A percentile compares a stretch with the other conserved stretches of the same genome.
Evolutionary conservation across 53 echinoderm and acorn worm genomes (phyloP).

Genomic region (Paelopatides confundens): DNA sequence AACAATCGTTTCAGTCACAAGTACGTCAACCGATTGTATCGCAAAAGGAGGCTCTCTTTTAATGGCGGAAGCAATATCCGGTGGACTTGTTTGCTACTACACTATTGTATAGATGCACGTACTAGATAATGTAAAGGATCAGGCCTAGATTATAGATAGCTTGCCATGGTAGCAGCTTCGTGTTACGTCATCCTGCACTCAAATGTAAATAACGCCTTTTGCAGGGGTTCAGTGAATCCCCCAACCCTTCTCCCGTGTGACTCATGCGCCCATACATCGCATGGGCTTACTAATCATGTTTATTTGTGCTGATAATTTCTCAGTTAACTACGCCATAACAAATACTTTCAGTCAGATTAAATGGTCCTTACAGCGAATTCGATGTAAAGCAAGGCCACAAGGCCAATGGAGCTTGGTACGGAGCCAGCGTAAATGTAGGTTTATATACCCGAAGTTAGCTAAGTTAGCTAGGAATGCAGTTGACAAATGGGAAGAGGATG

Average conservation of each 20-base stretch:
- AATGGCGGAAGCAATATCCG: constrained; percentile 29
- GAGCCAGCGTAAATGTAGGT: no score
- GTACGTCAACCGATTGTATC: neutral
- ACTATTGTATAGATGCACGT: constrained; percentile 4
- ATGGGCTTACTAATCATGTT: no score
- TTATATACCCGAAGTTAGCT: no score
- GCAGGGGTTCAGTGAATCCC: constrained; percentile 8
- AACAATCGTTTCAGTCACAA: neutral
- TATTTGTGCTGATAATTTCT: no score
- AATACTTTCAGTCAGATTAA: no score
- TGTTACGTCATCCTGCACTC: constrained; percentile 33
- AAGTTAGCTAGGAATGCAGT: no score
- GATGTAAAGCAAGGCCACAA: no score
- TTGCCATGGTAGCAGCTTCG: constrained; percentile 43
- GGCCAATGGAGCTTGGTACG: no score
- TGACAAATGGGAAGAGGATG: no score
- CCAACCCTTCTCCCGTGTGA: neutral
- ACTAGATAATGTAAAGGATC: neutral
- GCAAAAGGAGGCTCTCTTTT: neutral
- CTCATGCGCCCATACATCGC: no score
- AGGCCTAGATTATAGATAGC: neutral
- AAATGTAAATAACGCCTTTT: constrained; percentile 13
- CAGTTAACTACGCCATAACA: no score
- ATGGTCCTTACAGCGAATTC: no score
- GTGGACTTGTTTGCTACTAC: constrained; percentile 8